phyloP scores from a whole-genome alignment of 2,113 vertebrate species.

The Nothoprocta perdicaria region DNA sequence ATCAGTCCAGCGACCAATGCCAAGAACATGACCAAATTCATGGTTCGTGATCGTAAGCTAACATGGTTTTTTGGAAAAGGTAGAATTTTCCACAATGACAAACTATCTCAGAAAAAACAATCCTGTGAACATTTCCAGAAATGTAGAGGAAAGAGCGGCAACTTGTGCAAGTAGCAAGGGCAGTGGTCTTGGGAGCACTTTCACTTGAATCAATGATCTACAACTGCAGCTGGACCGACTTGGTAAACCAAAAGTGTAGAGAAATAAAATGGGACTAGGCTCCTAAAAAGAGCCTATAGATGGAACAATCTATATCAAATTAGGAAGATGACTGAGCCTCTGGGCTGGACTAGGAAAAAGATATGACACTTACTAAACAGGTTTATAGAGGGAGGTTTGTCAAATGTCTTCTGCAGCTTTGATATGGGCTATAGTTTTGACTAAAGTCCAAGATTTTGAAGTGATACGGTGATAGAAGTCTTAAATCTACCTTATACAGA shows the following conservation, averaged over 20 bases:
- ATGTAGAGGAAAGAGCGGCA: neutral
- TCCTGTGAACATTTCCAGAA: neutral
- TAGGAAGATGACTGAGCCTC: neutral
- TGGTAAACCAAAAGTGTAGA: neutral
- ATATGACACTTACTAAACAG: neutral
- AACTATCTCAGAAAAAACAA: neutral
- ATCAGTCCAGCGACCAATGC: slow-evolving; percentile 80
- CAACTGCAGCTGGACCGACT: neutral
- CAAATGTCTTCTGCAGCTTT: neutral
- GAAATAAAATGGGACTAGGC: neutral
- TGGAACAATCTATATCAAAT: neutral
- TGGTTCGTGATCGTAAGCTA: slow-evolving; percentile 35
- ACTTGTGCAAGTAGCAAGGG: neutral
- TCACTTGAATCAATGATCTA: neutral
- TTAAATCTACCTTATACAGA: neutral
- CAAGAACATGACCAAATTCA: slow-evolving; percentile 81
- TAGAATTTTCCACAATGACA: neutral
- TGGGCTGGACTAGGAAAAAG: neutral
- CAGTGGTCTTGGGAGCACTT: neutral
- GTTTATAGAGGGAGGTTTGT: neutral
- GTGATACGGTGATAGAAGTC: neutral
- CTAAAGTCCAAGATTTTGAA: neutral
- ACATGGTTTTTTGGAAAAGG: neutral
- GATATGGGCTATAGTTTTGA: neutral
- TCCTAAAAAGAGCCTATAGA: neutral